A percentile compares a stretch with the other conserved stretches of the same genome.
These are phyloP conservation scores for Agonopterix arenella DNA, from an alignment of 2,888 invertebrate species.

Conservation along the genomic window DNA sequence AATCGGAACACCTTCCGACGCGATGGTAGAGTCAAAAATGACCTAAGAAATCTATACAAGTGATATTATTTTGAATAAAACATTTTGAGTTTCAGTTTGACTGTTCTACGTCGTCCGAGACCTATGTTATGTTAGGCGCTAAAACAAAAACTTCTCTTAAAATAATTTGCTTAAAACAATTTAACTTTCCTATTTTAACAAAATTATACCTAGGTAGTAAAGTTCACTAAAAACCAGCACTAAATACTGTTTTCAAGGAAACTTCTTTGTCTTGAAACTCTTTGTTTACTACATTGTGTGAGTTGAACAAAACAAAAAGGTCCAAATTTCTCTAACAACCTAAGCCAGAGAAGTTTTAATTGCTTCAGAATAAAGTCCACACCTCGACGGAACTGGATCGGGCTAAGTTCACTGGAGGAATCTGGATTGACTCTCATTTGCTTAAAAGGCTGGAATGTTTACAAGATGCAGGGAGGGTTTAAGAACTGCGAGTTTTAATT, in stretches of 20 bases:
- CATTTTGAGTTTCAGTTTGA: too few species aligned
- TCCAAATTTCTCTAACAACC: conserved; percentile 57
- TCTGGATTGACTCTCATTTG: conserved; percentile 36
- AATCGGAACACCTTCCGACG: too few species aligned
- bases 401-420: conserved; percentile 18
- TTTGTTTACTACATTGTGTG: conserved; percentile 62
- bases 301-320: conserved; percentile 59
- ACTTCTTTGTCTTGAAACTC: conserved; percentile 55
- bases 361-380: conserved; percentile 54
- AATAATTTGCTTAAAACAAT: too few species aligned
- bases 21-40: too few species aligned
- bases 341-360: conserved; percentile 63
- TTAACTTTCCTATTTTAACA: too few species aligned
- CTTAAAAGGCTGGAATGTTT: conserved; percentile 30
- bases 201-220: too few species aligned
- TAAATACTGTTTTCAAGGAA: conserved; percentile 59
- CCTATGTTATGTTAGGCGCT: too few species aligned
- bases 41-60: too few species aligned
- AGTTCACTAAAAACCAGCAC: conserved; percentile 46
- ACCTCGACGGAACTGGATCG: conserved; percentile 21
- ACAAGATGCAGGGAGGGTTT: conserved; percentile 8
- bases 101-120: too few species aligned
- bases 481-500: not conserved
- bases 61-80: too few species aligned
- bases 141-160: too few species aligned